A percentile compares a stretch with the other conserved stretches of the same genome.
phyloP scores from a whole-genome alignment of 2,888 invertebrate species.

The Tuta absoluta region DNA sequence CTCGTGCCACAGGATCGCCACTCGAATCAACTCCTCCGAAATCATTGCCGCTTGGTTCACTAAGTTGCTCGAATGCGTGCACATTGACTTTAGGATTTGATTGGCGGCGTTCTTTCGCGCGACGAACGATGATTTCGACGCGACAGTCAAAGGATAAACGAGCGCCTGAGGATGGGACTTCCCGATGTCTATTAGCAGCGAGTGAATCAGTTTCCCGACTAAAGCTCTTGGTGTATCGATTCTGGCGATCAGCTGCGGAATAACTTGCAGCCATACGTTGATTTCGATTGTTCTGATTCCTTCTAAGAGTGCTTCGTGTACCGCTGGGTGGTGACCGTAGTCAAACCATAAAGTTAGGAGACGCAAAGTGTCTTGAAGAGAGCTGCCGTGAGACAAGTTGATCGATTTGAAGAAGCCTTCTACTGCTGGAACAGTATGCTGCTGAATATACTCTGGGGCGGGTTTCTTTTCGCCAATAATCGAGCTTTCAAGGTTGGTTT shows the following conservation, averaged over 20 bases:
- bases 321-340: slow-evolving; percentile 96
- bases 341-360: slow-evolving; percentile 98
- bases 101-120: slow-evolving; percentile 95
- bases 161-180: slow-evolving; percentile 98
- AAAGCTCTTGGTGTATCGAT: slow-evolving; percentile 96
- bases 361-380: slow-evolving; percentile 97
- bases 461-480: slow-evolving; percentile 48
- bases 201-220: slow-evolving; percentile 95
- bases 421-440: slow-evolving; percentile 95
- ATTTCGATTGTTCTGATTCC: slow-evolving; percentile 97
- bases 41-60: slow-evolving; percentile 98
- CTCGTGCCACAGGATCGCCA: slow-evolving; percentile 99
- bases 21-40: slow-evolving; percentile 97
- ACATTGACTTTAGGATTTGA: slow-evolving; percentile 96
- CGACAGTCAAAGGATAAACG: slow-evolving; percentile 98
- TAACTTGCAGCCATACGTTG: slow-evolving; percentile 99
- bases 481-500: slow-evolving; percentile 51
- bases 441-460: slow-evolving; percentile 82
- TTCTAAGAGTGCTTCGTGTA: slow-evolving; percentile 95
- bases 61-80: slow-evolving; percentile 94
- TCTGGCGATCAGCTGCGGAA: slow-evolving; percentile 98
- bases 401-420: slow-evolving; percentile 98
- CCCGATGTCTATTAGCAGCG: slow-evolving; percentile 96
- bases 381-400: slow-evolving; percentile 93
- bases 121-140: slow-evolving; percentile 94